A percentile compares a stretch with the other conserved stretches of the same genome.
Evolutionary conservation across 2,888 invertebrate genomes (phyloP).

Genomic region (Drepanosiphum platanoidis): DNA sequence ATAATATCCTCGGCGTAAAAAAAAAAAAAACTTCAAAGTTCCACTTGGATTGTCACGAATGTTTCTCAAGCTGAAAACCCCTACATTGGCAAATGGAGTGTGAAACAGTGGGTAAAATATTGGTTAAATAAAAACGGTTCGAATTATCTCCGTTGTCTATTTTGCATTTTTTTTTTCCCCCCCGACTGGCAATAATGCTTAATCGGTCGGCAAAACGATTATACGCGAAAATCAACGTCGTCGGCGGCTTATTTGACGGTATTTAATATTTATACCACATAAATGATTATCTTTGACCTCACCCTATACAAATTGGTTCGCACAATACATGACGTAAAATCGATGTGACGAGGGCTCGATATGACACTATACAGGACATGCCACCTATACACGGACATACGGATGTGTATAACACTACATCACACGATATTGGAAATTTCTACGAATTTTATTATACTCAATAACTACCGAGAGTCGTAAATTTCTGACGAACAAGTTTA

Average conservation of each 20-base stretch:
- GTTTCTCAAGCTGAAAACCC: not conserved
- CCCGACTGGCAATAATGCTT: not conserved
- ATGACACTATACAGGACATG: not conserved
- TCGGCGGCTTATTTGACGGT: not conserved
- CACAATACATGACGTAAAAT: constrained; percentile 7
- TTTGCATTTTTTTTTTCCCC: not conserved
- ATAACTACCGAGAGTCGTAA: not conserved
- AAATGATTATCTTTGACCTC: not conserved
- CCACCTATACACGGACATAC: too few relatives aligned
- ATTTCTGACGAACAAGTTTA: constrained; percentile 12
- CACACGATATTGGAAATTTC: not conserved
- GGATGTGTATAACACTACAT: not conserved
- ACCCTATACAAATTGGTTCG: not conserved
- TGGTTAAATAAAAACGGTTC: not conserved
- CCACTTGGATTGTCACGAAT: not conserved
- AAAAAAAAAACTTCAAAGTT: not conserved
- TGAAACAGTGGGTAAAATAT: constrained; percentile 5
- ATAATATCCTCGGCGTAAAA: not conserved
- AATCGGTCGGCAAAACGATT: constrained; percentile 29
- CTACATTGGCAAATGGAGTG: not conserved
- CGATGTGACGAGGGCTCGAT: not conserved
- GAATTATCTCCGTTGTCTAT: not conserved
- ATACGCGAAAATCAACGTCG: not conserved
- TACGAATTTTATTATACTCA: not conserved
- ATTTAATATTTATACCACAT: constrained; percentile 13